phyloP scores from a whole-genome alignment of 2,797 vertebrate genomes.

The Crypturellus tataupa region DNA sequence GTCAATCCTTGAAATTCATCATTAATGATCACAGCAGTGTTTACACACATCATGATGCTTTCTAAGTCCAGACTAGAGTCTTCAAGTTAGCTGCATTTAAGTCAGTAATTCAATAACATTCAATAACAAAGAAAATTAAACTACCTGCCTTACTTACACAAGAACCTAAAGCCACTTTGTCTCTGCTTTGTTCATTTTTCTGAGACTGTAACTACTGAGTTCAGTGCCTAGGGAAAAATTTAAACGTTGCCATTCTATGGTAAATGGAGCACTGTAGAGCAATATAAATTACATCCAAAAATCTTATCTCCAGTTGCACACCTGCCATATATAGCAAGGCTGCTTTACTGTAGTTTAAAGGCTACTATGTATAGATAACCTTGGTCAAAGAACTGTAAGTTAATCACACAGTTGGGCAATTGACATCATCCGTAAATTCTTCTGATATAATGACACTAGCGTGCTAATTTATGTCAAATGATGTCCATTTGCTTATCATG shows the following conservation, averaged over 20 bases:
- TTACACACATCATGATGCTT: accelerated
- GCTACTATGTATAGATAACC: constrained; percentile 43
- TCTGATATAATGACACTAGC: constrained; percentile 27
- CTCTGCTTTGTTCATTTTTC: neutral
- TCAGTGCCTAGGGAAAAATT: constrained; percentile 17
- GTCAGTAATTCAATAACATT: neutral
- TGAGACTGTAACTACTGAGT: neutral
- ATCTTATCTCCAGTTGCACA: constrained; percentile 60
- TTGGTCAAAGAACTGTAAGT: constrained; percentile 51
- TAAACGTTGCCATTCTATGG: constrained; percentile 45
- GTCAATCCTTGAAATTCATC: neutral
- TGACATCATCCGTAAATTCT: constrained; percentile 66
- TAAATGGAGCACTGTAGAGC: neutral
- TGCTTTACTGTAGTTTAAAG: constrained; percentile 47
- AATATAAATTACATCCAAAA: neutral
- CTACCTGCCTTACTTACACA: neutral
- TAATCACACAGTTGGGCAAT: constrained; percentile 59
- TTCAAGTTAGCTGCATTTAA: neutral
- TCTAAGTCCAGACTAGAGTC: neutral
- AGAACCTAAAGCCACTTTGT: neutral
- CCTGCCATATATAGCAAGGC: constrained; percentile 52
- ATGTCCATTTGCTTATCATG: constrained; percentile 66
- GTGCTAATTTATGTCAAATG: constrained; percentile 56
- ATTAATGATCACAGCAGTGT: neutral
- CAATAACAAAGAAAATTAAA: neutral